These are phyloP conservation scores for Trichoplusia ni DNA, from an alignment of 1,140 invertebrate genomes.

Conservation along the genomic window DNA sequence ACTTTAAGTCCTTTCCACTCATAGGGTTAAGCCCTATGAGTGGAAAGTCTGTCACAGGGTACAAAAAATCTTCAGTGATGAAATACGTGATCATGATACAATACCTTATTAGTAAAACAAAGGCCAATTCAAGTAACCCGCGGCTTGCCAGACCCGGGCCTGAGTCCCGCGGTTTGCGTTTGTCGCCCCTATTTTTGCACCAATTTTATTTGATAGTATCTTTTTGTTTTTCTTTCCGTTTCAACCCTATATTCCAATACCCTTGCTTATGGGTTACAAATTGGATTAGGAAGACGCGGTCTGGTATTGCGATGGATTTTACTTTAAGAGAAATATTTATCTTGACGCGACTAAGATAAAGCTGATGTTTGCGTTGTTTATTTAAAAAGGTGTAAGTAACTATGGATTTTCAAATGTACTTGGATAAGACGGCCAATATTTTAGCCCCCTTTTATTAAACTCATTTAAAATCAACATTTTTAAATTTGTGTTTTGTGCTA, in stretches of 20 bases:
- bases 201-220: constrained; percentile 47
- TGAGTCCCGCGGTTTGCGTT: constrained; percentile 32
- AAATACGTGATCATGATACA: not conserved
- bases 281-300: constrained; percentile 52
- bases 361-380: not conserved
- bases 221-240: constrained; percentile 44
- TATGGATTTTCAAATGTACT: too few relatives aligned
- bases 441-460: too few relatives aligned
- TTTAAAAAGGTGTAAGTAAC: too few relatives aligned
- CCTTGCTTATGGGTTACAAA: constrained; percentile 56
- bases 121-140: constrained; percentile 9
- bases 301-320: constrained; percentile 45
- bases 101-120: constrained; percentile 12
- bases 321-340: constrained; percentile 48
- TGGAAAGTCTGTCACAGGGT: too few relatives aligned
- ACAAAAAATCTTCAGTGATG: not conserved
- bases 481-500: too few relatives aligned
- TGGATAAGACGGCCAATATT: too few relatives aligned
- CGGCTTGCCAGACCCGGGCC: constrained; percentile 13
- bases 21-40: too few relatives aligned
- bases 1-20: too few relatives aligned
- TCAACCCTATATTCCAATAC: constrained; percentile 50
- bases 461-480: too few relatives aligned
- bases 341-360: not conserved
- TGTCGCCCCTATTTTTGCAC: constrained; percentile 37